Percentiles rank a stretch among this genome's conserved stretches.
Evolutionary conservation across 1,140 invertebrate genomes (phyloP).

Genomic region (Philaenus spumarius): DNA sequence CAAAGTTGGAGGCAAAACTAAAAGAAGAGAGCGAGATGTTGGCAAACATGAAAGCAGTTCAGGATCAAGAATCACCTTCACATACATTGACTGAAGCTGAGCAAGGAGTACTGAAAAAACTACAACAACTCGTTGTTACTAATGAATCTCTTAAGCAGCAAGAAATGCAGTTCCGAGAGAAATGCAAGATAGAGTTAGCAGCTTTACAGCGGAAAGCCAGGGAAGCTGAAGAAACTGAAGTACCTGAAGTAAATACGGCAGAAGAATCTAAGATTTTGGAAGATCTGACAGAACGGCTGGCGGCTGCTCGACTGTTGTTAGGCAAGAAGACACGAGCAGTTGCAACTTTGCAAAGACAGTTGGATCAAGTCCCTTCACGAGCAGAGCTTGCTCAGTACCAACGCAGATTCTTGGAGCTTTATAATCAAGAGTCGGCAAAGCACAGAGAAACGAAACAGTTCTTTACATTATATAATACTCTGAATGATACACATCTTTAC

Average conservation of each 20-base stretch:
- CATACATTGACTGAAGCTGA: constrained; percentile 29
- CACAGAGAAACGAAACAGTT: constrained; percentile 97
- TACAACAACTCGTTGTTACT: constrained; percentile 57
- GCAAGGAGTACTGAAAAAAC: constrained; percentile 45
- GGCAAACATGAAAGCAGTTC: constrained; percentile 9
- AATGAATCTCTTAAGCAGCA: constrained; percentile 67
- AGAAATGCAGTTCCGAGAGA: constrained; percentile 65
- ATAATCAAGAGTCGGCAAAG: constrained; percentile 90
- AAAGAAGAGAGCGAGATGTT: constrained; percentile 15
- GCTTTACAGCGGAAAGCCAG: constrained; percentile 50
- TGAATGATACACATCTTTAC: constrained; percentile 90
- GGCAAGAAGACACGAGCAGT: constrained; percentile 81
- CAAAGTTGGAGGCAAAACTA: constrained; percentile 12
- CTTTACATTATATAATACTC: constrained; percentile 91
- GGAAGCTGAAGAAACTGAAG: constrained; percentile 42
- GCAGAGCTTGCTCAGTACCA: constrained; percentile 94
- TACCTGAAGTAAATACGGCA: constrained; percentile 6
- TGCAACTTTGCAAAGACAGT: constrained; percentile 63
- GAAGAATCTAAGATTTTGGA: constrained; percentile 44
- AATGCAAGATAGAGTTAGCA: constrained; percentile 60
- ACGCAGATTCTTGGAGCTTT: constrained; percentile 89
- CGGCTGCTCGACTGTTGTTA: constrained; percentile 51
- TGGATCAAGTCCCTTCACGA: constrained; percentile 87
- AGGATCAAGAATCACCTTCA: background rate
- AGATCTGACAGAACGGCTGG: constrained; percentile 50